Evolutionary conservation across 2,113 vertebrate species (phyloP), one percentile per base, ranked within the genome.

Genomic region (Notechis scutatus): DNA sequence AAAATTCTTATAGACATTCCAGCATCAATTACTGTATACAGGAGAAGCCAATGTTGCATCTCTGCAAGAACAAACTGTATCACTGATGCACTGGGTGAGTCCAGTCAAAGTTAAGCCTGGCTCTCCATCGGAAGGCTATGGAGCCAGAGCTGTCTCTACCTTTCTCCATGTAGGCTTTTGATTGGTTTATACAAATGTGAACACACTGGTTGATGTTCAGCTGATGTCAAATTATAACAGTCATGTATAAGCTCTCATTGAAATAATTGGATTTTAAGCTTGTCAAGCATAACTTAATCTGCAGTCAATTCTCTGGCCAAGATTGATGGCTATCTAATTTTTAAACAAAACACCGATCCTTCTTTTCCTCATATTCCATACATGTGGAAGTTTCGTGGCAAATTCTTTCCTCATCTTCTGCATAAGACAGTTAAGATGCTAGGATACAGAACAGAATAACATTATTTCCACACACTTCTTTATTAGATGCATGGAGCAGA

Each of bases 401-500:
- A 81, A 45, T 39, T 47, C 56, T 57, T 24, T 18, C 10, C 54
- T 59, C n/a, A 26, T 24, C 47, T 26, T 4, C 29, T 64, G 11
- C 93, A 86, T 34, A 93, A 74, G 45, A 5, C 90, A 3, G 56
- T 21, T 74, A 56, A 61, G 74, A 39, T 81, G 47, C 15, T 86
- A 56, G 52, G 85, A 92, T 50, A 94, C 34, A 85, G 39, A 6
- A 59, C 34, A 85, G 39, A 6, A 59, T 23, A 59, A 69, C 14
- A 5, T 3, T 2, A 47, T 69, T 95, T 26, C 64, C 89, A 93
- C 15, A 93, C 15, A 56, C 9, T 61, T 1, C 0, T 1, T 0
- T 59, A 45, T 89, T 55, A 45, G 90, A 50, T 74, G n/a, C 92
- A 93, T 89, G 95, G 2, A 95, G 54, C 81, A 87, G 91, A 29